Conservation (phyloP, 37 sponge, comb jelly and placozoan species). For the Oscarella lobularis region DNA sequence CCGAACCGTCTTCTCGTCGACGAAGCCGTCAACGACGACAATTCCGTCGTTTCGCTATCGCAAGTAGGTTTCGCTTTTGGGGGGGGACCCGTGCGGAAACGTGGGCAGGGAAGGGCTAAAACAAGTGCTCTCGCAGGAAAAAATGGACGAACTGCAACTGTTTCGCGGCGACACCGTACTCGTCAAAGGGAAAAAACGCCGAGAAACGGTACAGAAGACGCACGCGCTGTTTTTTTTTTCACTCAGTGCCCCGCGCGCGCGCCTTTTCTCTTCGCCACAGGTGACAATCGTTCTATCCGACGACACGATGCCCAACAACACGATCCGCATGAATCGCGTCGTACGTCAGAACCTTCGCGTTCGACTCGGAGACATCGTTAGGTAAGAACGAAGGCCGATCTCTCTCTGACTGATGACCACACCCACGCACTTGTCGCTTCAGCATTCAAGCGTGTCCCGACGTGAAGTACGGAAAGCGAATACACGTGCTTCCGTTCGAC, state of each 20-base stretch:
- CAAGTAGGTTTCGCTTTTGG: slow-evolving; percentile 17
- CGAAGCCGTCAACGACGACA: slow-evolving; percentile 89
- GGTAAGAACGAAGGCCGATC: too few relatives aligned
- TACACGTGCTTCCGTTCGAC: slow-evolving; percentile 96
- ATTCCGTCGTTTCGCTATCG: slow-evolving; percentile 92
- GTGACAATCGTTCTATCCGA: slow-evolving; percentile 95
- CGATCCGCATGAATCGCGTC: slow-evolving; percentile 95
- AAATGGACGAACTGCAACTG: slow-evolving; percentile 98
- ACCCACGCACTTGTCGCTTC: background rate
- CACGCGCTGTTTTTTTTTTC: background rate
- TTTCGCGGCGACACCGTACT: slow-evolving; percentile 97
- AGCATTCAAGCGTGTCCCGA: slow-evolving; percentile 94
- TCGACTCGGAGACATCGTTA: slow-evolving; percentile 80
- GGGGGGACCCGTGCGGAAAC: too few relatives aligned
- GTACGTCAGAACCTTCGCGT: slow-evolving; percentile 90
- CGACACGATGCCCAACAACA: slow-evolving; percentile 73
- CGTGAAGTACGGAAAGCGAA: slow-evolving; percentile 93
- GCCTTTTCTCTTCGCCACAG: slow-evolving; percentile 12
- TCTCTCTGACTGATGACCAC: too few relatives aligned
- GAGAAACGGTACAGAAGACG: slow-evolving; percentile 62
- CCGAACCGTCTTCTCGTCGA: slow-evolving; percentile 93
- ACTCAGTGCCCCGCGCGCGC: too few relatives aligned
- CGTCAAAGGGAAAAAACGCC: slow-evolving; percentile 91
- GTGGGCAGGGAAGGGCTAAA: background rate
- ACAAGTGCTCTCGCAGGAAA: slow-evolving; percentile 35